These are phyloP conservation scores for Synergus umbraculus DNA, from an alignment of 2,888 invertebrate species.

Conservation along the genomic window DNA sequence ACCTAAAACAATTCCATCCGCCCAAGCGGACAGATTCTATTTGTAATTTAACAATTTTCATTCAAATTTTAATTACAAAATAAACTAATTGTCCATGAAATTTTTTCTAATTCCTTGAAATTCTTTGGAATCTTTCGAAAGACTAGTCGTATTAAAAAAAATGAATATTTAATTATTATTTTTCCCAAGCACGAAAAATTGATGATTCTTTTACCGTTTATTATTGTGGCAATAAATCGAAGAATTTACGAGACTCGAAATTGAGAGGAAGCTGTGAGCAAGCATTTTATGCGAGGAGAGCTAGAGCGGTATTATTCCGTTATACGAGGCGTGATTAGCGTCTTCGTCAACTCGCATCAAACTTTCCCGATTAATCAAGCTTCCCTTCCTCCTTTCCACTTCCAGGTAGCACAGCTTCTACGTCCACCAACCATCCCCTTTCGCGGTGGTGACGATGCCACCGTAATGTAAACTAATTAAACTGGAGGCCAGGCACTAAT, in stretches of 20 bases:
- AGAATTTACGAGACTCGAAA: neutral
- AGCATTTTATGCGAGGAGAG: slow-evolving; percentile 48
- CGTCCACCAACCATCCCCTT: slow-evolving; percentile 56
- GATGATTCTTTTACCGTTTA: neutral
- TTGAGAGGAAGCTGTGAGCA: slow-evolving; percentile 19
- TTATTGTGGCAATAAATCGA: neutral
- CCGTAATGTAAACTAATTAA: slow-evolving; percentile 77
- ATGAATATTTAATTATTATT: no score
- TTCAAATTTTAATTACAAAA: no score
- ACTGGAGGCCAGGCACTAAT: slow-evolving; percentile 75
- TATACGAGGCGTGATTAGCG: slow-evolving; percentile 75
- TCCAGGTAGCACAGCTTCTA: slow-evolving; percentile 38
- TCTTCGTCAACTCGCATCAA: slow-evolving; percentile 74
- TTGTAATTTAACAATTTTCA: no score
- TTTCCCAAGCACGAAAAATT: neutral
- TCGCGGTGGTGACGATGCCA: slow-evolving; percentile 71
- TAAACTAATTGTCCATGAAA: no score
- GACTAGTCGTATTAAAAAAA: no score
- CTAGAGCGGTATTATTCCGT: slow-evolving; percentile 67
- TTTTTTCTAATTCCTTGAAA: no score
- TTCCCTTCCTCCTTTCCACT: slow-evolving; percentile 49
- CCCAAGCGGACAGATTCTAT: no score
- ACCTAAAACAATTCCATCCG: no score
- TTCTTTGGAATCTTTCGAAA: no score
- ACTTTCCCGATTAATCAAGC: slow-evolving; percentile 76